These are phyloP conservation scores for Channa maculata DNA, from an alignment of 2,113 vertebrate species.

Conservation along the genomic window DNA sequence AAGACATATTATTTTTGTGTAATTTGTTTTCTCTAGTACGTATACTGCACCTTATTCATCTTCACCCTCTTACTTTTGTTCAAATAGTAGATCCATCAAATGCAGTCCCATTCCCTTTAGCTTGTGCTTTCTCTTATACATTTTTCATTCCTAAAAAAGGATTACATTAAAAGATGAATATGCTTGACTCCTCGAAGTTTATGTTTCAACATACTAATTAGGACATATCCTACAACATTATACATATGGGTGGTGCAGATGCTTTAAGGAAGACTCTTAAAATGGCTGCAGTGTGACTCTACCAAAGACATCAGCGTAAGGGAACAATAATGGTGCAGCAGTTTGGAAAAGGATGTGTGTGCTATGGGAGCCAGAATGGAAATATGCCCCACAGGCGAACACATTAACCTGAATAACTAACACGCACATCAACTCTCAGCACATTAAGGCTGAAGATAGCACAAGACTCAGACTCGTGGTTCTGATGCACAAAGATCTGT, in stretches of 20 bases:
- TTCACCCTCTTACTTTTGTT: neutral
- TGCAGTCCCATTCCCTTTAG: neutral
- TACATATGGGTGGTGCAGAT: neutral
- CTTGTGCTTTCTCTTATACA: neutral
- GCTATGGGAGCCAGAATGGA: conserved; percentile 64
- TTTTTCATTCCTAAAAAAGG: neutral
- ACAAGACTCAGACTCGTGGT: conserved; percentile 13
- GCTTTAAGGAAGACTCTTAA: conserved; percentile 26
- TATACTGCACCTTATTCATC: neutral
- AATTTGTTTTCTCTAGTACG: neutral
- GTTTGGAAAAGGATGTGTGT: conserved; percentile 55
- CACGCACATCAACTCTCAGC: conserved; percentile 57
- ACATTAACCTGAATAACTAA: conserved; percentile 80
- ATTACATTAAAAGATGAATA: neutral
- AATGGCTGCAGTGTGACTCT: conserved; percentile 30
- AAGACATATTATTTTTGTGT: neutral
- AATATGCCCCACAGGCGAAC: conserved; percentile 67
- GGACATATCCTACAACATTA: neutral
- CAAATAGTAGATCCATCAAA: neutral
- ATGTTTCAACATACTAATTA: conserved; percentile 1
- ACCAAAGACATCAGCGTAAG: conserved; percentile 52
- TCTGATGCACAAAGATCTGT: conserved; percentile 15
- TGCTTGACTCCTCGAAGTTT: neutral
- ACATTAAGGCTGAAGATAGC: conserved; percentile 58
- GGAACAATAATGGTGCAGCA: conserved; percentile 59